These are phyloP conservation scores for Ceratoteleas bidentatus DNA, from an alignment of 1,140 invertebrate genomes.

Conservation along the genomic window DNA sequence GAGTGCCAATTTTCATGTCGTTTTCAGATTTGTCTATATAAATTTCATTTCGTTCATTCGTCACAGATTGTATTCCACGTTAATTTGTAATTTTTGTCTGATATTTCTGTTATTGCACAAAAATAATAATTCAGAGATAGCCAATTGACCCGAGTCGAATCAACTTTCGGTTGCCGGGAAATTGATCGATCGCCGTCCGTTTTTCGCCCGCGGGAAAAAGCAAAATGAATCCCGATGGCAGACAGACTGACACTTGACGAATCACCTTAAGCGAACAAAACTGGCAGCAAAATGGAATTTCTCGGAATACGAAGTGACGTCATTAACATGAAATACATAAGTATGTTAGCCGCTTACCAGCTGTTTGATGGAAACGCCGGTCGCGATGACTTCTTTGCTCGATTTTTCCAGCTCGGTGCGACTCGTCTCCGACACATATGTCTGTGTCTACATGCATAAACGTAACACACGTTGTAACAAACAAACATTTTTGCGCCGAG, in stretches of 20 bases:
- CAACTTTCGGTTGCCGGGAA: no score
- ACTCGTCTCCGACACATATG: conserved; percentile 79
- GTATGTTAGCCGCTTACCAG: conserved; percentile 76
- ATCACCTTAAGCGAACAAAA: conserved; percentile 25
- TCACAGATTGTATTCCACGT: no score
- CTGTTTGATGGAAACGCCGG: conserved; percentile 81
- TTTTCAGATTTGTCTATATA: no score
- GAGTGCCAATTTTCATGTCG: no score
- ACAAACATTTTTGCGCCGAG: conserved; percentile 22
- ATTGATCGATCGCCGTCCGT: no score
- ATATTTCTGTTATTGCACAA: no score
- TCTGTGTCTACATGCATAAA: conserved; percentile 81
- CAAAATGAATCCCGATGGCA: not conserved
- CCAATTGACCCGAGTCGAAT: no score
- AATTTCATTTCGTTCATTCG: no score
- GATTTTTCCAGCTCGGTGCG: conserved; percentile 76
- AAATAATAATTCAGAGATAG: no score
- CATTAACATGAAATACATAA: conserved; percentile 56
- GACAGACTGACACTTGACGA: conserved; percentile 28
- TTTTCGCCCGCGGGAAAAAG: no score
- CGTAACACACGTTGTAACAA: conserved; percentile 68
- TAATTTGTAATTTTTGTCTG: no score
- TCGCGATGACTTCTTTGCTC: conserved; percentile 79
- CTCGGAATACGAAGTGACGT: conserved; percentile 36
- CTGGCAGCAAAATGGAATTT: conserved; percentile 15